Conservation (phyloP, 2,888 invertebrate species). For the Pandemis heparana region DNA sequence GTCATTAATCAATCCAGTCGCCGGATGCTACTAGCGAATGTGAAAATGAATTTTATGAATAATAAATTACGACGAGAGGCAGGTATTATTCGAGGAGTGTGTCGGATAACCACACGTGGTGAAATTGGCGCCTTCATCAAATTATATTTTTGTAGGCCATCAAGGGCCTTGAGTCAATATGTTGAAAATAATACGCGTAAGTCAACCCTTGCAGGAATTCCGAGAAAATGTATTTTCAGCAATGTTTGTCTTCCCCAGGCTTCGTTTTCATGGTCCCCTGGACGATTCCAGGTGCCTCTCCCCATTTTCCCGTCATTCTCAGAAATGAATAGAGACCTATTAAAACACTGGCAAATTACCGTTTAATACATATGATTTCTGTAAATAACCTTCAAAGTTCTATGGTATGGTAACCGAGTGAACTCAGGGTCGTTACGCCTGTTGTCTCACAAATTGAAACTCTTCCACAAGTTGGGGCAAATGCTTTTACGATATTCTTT, state of each 20-base stretch:
- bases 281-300: not conserved
- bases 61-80: conserved; percentile 58
- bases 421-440: conserved; percentile 5
- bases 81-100: conserved; percentile 56
- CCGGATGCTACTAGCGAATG: conserved; percentile 57
- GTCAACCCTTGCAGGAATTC: conserved; percentile 14
- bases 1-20: conserved; percentile 65
- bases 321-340: conserved; percentile 1
- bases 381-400: not conserved
- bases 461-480: conserved; percentile 39
- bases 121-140: conserved; percentile 38
- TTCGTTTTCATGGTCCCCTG: conserved; percentile 17
- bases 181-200: conserved; percentile 36
- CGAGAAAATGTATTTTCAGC: conserved; percentile 31
- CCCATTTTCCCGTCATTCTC: not conserved
- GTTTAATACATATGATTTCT: not conserved
- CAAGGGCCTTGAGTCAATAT: conserved; percentile 35
- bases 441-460: conserved; percentile 39
- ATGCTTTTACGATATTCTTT: conserved; percentile 63
- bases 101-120: conserved; percentile 50
- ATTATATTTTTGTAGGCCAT: conserved; percentile 39
- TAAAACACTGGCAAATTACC: not conserved
- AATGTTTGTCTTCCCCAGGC: conserved; percentile 23
- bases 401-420: not conserved
- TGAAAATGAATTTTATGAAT: conserved; percentile 65